Percentiles rank a stretch among this genome's conserved stretches.
Evolutionary conservation across 2,888 invertebrate genomes (phyloP).

Genomic region (Tanytarsus gracilentus): DNA sequence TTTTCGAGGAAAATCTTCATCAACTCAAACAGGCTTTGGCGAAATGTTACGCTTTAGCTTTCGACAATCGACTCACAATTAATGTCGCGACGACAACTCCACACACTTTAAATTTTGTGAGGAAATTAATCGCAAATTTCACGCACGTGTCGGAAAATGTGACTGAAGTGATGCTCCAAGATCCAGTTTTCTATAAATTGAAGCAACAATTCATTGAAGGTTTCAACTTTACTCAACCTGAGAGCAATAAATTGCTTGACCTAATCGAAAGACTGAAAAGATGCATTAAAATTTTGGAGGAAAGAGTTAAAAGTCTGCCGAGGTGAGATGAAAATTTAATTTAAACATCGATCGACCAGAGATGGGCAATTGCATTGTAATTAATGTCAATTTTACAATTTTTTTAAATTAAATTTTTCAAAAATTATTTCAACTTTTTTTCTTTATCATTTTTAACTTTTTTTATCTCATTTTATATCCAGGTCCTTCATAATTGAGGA

Average conservation of each 20-base stretch:
- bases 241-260: constrained; percentile 84
- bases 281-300: constrained; percentile 94
- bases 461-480: constrained; percentile 29
- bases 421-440: constrained; percentile 10
- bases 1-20: constrained; percentile 91
- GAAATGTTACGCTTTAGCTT: constrained; percentile 93
- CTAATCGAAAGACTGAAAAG: constrained; percentile 89
- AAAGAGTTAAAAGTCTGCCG: constrained; percentile 82
- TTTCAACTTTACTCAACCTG: constrained; percentile 88
- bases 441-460: not conserved
- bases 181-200: constrained; percentile 95
- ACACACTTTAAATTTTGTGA: constrained; percentile 89
- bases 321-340: constrained; percentile 54
- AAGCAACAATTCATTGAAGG: constrained; percentile 90
- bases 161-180: constrained; percentile 86
- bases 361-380: no score
- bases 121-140: constrained; percentile 89
- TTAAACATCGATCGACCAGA: no score
- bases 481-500: constrained; percentile 94
- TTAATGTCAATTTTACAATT: no score
- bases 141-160: constrained; percentile 84
- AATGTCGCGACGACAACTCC: constrained; percentile 89
- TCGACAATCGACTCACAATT: constrained; percentile 83
- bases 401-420: constrained; percentile 1
- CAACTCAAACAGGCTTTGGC: constrained; percentile 87